Conservation (phyloP, 2,797 vertebrate genomes). For the Syndactyla subalaris region DNA sequence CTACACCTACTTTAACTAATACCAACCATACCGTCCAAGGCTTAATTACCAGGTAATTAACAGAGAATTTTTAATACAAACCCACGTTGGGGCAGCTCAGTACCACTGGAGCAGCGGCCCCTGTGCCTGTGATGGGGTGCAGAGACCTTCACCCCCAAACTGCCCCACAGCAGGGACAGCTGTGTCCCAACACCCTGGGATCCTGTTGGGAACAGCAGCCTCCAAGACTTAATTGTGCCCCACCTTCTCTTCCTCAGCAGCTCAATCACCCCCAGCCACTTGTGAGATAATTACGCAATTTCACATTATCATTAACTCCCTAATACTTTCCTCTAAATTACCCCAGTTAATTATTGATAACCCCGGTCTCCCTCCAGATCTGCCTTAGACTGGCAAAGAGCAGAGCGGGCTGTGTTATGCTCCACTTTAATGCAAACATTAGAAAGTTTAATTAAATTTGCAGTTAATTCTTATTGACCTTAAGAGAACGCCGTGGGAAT, state of each 20-base stretch:
- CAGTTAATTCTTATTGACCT: conserved; percentile 49
- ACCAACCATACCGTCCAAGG: neutral
- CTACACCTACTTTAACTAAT: neutral
- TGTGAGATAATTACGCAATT: neutral
- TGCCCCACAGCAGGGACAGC: neutral
- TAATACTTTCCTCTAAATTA: conserved; percentile 46
- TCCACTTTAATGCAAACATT: neutral
- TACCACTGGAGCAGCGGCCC: fast-evolving
- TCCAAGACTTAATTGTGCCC: fast-evolving
- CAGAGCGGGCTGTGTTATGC: neutral
- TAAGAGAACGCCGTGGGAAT: neutral
- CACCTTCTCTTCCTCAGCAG: neutral
- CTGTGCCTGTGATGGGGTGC: fast-evolving
- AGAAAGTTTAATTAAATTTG: conserved; percentile 45
- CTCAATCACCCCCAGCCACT: neutral
- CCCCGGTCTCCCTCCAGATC: neutral
- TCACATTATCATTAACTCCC: conserved; percentile 48
- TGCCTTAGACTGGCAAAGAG: neutral
- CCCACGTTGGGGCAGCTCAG: fast-evolving
- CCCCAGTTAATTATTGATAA: conserved; percentile 63
- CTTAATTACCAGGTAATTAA: neutral
- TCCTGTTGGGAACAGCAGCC: fast-evolving
- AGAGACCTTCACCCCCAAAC: neutral
- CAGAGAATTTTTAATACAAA: neutral
- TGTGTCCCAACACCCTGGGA: neutral